Evolutionary conservation across 2,113 vertebrate genomes (phyloP), one percentile per base, ranked within the genome.

Genomic region (Microtus montanus): DNA sequence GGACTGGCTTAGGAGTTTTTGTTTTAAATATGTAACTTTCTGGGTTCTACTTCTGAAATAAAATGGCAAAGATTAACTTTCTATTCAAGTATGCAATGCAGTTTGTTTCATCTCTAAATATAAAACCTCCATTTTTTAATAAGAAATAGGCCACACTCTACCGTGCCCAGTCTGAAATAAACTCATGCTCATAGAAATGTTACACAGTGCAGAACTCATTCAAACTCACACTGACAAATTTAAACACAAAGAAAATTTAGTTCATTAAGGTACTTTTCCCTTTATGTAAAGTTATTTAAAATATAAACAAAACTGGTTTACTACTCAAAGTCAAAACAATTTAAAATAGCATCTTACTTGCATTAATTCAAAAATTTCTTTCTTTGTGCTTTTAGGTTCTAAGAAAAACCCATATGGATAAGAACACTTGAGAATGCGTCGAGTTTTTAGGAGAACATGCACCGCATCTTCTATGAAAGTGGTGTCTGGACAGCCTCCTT

Each of bases 291-390:
- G 49, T 0, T 7, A 95, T 47, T 86, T 75, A 82, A 74, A 92
- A 93, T 71, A 20, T 78, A 96, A 89, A 92, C 20, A 87, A 92
- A 97, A 94, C 28, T 95, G 26, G 74, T 83, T 93, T 91, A 93
- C 26, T 91, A 94, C 35, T 92, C 30, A 30, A 89, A 95, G 49
- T 89, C 41, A 71, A 92, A 86, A 89, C 79, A 94, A 88, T 93
- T 88, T 87, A 0, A 87, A 96, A 90, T 44, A 73, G 75, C 13
- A 92, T 95, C 84, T 98, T 98, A 99, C 99, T 99, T 99, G 99
- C 99, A 99, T 99, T 97, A 99, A 99, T 98, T 99, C 99, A 98
- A 99, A 99, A 98, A 99, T 99, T 98, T 99, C 99, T 97, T 99
- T 99, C 98, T 99, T 99, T 99, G 99, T 99, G 99, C 99, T 99